phyloP scores from a whole-genome alignment of 2,797 vertebrate genomes.

The Sebastolobus alascanus region DNA sequence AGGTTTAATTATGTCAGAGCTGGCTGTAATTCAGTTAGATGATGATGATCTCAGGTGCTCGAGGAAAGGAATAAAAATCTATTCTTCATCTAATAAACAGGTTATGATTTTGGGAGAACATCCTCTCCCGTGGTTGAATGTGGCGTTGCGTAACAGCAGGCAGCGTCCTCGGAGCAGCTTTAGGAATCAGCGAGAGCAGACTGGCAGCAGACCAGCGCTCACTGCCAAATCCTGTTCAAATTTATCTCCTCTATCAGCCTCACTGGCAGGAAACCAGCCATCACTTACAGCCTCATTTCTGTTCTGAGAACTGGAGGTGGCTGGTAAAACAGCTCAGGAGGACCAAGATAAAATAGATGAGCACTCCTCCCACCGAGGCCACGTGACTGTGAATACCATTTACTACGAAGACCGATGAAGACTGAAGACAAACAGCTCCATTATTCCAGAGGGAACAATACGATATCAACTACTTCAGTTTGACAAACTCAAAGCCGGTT shows the following conservation, averaged over 20 bases:
- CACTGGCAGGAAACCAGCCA: constrained; percentile 53
- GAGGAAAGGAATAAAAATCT: neutral
- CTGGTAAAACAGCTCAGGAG: constrained; percentile 29
- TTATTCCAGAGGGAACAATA: neutral
- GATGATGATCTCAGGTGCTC: constrained; percentile 3
- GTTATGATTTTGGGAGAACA: constrained; percentile 1
- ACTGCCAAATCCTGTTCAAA: constrained; percentile 62
- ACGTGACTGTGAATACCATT: constrained; percentile 8
- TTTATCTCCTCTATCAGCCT: constrained; percentile 56
- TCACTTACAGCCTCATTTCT: constrained; percentile 46
- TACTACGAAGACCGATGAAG: constrained; percentile 11
- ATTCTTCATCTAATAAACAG: neutral
- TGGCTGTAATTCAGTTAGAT: neutral
- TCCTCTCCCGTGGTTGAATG: constrained; percentile 18
- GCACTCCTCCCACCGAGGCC: constrained; percentile 13
- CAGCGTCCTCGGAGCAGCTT: constrained; percentile 29
- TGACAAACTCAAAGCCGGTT: neutral
- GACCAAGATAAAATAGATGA: constrained; percentile 15
- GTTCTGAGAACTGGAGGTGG: constrained; percentile 19
- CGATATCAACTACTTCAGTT: neutral
- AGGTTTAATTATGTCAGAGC: neutral
- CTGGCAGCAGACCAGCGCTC: constrained; percentile 47
- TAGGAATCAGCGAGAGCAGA: constrained; percentile 20
- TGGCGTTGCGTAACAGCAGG: constrained; percentile 40
- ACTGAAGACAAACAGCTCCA: constrained; percentile 12